Evolutionary conservation across 2,797 vertebrate species (phyloP), one percentile per base, ranked within the genome.

Genomic region (Alauda arvensis): DNA sequence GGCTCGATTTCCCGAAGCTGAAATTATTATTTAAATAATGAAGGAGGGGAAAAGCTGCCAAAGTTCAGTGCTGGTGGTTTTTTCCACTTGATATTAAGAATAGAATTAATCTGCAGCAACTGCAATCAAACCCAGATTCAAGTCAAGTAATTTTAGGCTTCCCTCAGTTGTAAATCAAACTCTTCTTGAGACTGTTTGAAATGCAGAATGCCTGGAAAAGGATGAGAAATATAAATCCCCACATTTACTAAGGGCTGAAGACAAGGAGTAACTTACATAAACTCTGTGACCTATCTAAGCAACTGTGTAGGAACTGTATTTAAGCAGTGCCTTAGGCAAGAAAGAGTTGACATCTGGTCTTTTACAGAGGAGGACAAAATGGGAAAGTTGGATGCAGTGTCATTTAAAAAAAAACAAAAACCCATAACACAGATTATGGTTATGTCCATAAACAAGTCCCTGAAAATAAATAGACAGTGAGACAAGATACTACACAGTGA

Each of bases 21-120:
- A 89, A 94, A 90, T 90, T 78, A 77, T 84, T 92, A 83, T 80
- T 90, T 83, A 83, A 92, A 80, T 77, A 85, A 90, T 11, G 49
- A 67, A 83, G 63, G 57, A 85, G 46, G 76, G 55, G 55, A 60
- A 75, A 87, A 90, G 26, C 19, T 5, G 10, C 34, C 55, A 20
- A 77, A 77, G 77, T 72, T 83, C 67, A 90, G 59, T 4, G 6
- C 34, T 65, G 78, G 24, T 81, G 66, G 29, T 12, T 67, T 74
- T 67, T 89, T 7, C 33, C 31, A 59, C 60, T 72, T 43, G 11
- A 48, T 56, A 62, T 42, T 59, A 90, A 92, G 72, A 79, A 75
- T 1, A 76, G 83, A 74, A 91, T 76, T 89, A 71, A 87, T 62
- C 42, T 4, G 4, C 74, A 83, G 52, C 45, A 69, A 74, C 31